These are phyloP conservation scores for Morelia viridis DNA, from an alignment of 2,797 vertebrate genomes.

Conservation along the genomic window DNA sequence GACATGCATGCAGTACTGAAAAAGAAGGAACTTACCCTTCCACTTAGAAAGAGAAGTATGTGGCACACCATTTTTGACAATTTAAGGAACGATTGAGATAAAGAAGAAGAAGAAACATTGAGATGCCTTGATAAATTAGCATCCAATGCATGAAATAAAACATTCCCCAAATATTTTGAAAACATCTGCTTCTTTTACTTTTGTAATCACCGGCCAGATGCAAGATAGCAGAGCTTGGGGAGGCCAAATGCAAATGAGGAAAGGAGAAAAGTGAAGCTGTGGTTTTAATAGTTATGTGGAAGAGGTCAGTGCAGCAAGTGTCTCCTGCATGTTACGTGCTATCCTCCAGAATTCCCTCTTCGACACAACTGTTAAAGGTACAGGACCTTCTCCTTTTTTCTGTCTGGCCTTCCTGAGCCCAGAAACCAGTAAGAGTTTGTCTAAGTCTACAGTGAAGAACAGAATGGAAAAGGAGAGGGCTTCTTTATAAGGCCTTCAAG, in stretches of 20 bases:
- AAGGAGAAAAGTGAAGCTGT: not conserved
- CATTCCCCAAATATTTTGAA: not conserved
- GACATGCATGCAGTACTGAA: not conserved
- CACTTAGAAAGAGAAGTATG: not conserved
- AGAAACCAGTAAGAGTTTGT: not conserved
- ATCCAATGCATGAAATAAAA: not conserved
- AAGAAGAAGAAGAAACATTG: not conserved
- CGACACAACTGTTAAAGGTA: not conserved
- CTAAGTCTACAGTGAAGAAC: accelerated
- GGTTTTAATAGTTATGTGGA: not conserved
- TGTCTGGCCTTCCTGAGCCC: not conserved
- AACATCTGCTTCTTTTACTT: not conserved
- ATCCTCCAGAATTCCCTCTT: not conserved
- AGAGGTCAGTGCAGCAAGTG: not conserved
- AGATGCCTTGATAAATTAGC: not conserved
- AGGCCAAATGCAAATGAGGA: not conserved
- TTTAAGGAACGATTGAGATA: not conserved
- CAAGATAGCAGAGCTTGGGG: not conserved
- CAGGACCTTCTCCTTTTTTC: not conserved
- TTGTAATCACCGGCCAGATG: not conserved
- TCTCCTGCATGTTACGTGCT: not conserved
- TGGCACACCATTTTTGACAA: not conserved
- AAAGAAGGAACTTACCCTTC: not conserved
- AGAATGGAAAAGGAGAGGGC: not conserved
- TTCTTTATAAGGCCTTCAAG: not conserved